These are phyloP conservation scores for Toxotes lorentzi DNA, from an alignment of 2,797 vertebrate species.

Conservation along the genomic window DNA sequence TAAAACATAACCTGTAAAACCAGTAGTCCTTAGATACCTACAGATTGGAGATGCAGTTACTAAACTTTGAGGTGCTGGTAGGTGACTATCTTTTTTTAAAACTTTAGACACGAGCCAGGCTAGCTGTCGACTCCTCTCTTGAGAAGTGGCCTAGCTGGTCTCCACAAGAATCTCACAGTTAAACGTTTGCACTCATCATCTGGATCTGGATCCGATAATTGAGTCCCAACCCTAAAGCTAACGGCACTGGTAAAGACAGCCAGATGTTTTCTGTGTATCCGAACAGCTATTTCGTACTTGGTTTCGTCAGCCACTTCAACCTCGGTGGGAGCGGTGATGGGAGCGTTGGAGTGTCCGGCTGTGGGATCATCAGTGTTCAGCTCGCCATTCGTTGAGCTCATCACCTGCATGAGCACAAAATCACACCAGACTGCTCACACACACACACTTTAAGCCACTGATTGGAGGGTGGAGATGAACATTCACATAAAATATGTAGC, in stretches of 20 bases:
- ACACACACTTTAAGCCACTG: background rate
- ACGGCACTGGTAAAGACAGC: background rate
- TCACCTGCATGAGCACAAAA: slow-evolving; percentile 85
- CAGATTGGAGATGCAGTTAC: no score
- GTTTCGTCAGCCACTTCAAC: slow-evolving; percentile 97
- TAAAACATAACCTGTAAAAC: no score
- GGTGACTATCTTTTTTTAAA: background rate
- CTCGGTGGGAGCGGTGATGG: slow-evolving; percentile 96
- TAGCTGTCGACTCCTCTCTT: no score
- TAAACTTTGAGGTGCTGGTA: background rate
- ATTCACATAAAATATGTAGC: slow-evolving; percentile 28
- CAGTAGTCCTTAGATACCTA: no score
- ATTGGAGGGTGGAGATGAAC: slow-evolving; percentile 25
- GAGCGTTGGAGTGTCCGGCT: slow-evolving; percentile 96
- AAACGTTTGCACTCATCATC: no score
- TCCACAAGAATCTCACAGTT: no score
- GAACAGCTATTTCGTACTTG: slow-evolving; percentile 87
- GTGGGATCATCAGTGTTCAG: slow-evolving; percentile 97
- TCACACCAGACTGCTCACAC: slow-evolving; percentile 39
- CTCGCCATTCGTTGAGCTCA: slow-evolving; percentile 98
- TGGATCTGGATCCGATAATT: background rate
- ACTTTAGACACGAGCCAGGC: no score
- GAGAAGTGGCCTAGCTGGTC: no score
- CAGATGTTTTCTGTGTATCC: background rate
- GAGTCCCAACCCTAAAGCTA: background rate